Conservation (phyloP, 2,888 invertebrate genomes). For the Drosophila putrida region DNA sequence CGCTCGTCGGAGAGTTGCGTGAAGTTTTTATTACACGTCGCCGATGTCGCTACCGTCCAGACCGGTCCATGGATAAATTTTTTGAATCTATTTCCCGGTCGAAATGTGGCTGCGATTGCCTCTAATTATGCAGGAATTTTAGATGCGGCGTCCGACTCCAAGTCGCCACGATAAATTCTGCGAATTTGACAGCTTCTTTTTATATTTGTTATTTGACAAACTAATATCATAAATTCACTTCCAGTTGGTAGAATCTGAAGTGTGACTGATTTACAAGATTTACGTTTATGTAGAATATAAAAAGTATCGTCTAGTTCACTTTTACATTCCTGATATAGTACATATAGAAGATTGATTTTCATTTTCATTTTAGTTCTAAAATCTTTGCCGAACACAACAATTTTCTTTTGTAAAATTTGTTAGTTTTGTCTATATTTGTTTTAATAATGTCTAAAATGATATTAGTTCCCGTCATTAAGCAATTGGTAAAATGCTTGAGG, state of each 20-base stretch:
- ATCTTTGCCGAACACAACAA: not conserved
- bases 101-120: constrained; percentile 46
- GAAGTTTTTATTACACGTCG: constrained; percentile 71
- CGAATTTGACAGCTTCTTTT: constrained; percentile 56
- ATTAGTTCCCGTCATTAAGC: not conserved
- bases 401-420: not conserved
- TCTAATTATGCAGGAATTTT: constrained; percentile 74
- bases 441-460: not conserved
- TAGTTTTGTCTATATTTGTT: not conserved
- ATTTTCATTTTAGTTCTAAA: not conserved
- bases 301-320: not conserved
- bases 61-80: constrained; percentile 56
- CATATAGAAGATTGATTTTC: not conserved
- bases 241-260: constrained; percentile 7
- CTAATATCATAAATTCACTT: constrained; percentile 55
- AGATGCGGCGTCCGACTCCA: constrained; percentile 48
- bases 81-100: constrained; percentile 66
- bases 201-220: constrained; percentile 23
- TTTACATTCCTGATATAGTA: not conserved
- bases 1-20: constrained; percentile 55
- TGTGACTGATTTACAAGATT: constrained; percentile 1
- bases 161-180: constrained; percentile 72
- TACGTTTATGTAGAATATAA: not conserved
- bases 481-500: not conserved
- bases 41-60: constrained; percentile 64